Evolutionary conservation across 2,797 vertebrate genomes (phyloP), one percentile per base, ranked within the genome.

Genomic region (Pseudopleuronectes americanus): DNA sequence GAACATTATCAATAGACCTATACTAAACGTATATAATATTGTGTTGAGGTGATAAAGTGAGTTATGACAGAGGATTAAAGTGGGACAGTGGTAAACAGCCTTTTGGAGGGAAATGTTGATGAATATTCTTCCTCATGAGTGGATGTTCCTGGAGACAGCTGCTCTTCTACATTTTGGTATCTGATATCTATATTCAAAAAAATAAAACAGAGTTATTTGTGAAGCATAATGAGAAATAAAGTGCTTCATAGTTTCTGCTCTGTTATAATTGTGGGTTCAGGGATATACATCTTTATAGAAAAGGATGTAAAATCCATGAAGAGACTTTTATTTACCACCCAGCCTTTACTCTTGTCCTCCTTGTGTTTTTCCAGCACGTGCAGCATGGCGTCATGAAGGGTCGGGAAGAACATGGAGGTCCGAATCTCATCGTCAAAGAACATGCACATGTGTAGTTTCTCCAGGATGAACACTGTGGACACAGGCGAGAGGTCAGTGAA

Each of bases 401-500:
- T 96, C 28, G 96, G 90, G 85, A 95, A 98, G 86, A 98, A 96
- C 49, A 98, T 95, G 68, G 96, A 95, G 4, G 94, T 89, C 72
- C 83, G 93, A 59, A 99, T 88, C 85, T 98, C 96, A 5, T 95
- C 92, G 4, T 98, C 96, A 77, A 99, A 99, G 93, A 99, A 98
- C 23, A 61, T 63, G 47, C 94, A 96, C 64, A 77, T 89, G 81
- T 88, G 86, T 49, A 98, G 91, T 82, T 96, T 97, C 75, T 97
- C 96, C 80, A 96, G 72, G 66, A 98, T 84, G 13, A 92, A 92
- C 4, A 85, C 97, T 99, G 85, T 8, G 16, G 12, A 53, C 19
- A 63, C 22, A 62, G 12, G 10, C 3, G 21, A 41, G 33, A 14
- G 31, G 10, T 57, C 21, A 57, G 31, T 36, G 31, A 12, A 12